Evolutionary conservation across 2,113 vertebrate species (phyloP).

Genomic region (Chaetops frenatus): DNA sequence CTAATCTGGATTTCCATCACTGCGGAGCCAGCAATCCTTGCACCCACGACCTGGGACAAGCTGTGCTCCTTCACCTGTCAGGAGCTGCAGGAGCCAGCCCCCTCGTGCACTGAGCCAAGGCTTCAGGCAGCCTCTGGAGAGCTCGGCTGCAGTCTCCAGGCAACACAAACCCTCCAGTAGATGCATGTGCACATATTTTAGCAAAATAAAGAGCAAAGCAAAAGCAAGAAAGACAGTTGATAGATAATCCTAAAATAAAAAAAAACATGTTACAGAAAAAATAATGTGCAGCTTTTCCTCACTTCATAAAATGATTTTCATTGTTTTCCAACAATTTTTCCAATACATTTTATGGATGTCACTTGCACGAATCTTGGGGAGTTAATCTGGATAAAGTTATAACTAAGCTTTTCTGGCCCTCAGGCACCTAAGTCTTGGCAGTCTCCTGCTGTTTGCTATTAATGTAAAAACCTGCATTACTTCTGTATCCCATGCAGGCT

Average conservation of each 20-base stretch:
- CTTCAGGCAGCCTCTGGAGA: no score
- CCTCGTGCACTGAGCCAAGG: no score
- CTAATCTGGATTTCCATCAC: no score
- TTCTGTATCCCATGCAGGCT: neutral
- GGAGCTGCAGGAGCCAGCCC: no score
- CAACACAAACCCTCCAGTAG: neutral
- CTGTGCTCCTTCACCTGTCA: no score
- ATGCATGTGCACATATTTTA: neutral
- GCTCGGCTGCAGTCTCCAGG: no score
- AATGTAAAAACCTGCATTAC: neutral
- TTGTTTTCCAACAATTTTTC: neutral
- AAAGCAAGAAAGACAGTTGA: neutral
- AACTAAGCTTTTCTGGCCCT: conserved; percentile 16
- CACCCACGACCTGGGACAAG: no score
- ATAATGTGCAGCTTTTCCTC: neutral
- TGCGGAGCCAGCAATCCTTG: no score
- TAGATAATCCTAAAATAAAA: neutral
- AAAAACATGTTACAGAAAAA: neutral
- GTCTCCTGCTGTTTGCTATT: neutral
- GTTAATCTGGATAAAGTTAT: neutral
- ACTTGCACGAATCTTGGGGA: neutral
- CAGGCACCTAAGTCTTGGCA: neutral
- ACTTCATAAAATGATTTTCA: neutral
- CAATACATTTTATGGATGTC: neutral
- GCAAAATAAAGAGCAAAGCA: neutral